These are phyloP conservation scores for Eristalis intricaria DNA, from an alignment of 2,888 invertebrate genomes.

Conservation along the genomic window DNA sequence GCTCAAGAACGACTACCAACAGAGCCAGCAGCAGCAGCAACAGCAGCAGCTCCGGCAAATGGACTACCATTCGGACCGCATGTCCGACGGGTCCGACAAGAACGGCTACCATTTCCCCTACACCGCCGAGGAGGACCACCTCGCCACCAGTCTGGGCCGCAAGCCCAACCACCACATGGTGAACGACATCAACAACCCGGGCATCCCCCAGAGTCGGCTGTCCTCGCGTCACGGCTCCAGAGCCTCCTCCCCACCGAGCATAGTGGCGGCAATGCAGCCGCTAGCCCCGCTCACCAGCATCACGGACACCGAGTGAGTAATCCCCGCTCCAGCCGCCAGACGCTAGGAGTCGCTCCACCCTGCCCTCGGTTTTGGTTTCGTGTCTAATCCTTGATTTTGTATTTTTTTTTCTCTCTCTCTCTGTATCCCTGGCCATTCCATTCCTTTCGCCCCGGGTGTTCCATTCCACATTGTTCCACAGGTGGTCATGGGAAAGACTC, in stretches of 20 bases:
- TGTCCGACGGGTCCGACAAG: slow-evolving; percentile 88
- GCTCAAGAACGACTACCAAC: slow-evolving; percentile 81
- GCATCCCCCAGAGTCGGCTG: slow-evolving; percentile 76
- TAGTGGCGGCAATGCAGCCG: slow-evolving; percentile 83
- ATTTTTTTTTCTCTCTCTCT: slow-evolving; percentile 70
- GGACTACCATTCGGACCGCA: slow-evolving; percentile 83
- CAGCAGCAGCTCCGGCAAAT: slow-evolving; percentile 77
- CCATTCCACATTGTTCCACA: slow-evolving; percentile 74
- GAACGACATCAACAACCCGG: slow-evolving; percentile 83
- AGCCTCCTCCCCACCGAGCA: slow-evolving; percentile 81
- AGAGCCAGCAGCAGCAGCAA: slow-evolving; percentile 79
- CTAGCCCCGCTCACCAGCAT: slow-evolving; percentile 85
- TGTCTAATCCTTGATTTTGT: slow-evolving; percentile 72
- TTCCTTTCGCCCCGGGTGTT: slow-evolving; percentile 41
- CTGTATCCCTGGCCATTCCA: slow-evolving; percentile 47
- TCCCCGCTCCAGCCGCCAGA: slow-evolving; percentile 6
- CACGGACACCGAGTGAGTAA: slow-evolving; percentile 85
- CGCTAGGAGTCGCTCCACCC: slow-evolving; percentile 11
- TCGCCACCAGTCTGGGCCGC: slow-evolving; percentile 78
- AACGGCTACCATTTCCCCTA: slow-evolving; percentile 93
- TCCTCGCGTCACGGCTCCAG: slow-evolving; percentile 79
- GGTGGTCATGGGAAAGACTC: slow-evolving; percentile 81
- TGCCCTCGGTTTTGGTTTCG: slow-evolving; percentile 38
- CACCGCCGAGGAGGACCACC: slow-evolving; percentile 90
- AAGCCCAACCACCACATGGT: slow-evolving; percentile 77